phyloP scores from a whole-genome alignment of 1,140 invertebrate species.

The Onthophagus taurus region DNA sequence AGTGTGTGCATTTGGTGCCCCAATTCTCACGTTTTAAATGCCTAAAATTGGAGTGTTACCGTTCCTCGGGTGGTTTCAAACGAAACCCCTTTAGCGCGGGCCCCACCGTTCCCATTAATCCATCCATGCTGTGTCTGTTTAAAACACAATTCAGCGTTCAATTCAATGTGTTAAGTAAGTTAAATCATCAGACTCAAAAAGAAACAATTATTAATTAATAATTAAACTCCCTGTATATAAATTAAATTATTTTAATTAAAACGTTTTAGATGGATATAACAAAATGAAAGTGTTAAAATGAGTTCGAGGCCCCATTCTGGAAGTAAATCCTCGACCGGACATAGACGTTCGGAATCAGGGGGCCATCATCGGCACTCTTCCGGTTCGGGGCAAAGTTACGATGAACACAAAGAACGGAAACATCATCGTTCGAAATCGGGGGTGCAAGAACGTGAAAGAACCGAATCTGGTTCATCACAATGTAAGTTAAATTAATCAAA shows the following conservation, averaged over 20 bases:
- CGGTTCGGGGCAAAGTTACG: slow-evolving; percentile 29
- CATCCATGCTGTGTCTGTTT: too few relatives aligned
- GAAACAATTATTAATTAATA: too few relatives aligned
- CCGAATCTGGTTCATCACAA: slow-evolving; percentile 21
- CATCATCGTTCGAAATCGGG: slow-evolving; percentile 34
- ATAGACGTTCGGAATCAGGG: slow-evolving; percentile 29
- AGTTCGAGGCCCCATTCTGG: slow-evolving; percentile 20
- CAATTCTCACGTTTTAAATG: slow-evolving; percentile 1
- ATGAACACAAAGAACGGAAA: slow-evolving; percentile 24
- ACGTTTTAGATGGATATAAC: too few relatives aligned
- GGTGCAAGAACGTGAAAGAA: slow-evolving; percentile 25
- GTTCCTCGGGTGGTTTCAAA: too few relatives aligned
- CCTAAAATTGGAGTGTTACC: not conserved
- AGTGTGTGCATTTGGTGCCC: slow-evolving; percentile 6
- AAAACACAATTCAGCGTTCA: too few relatives aligned
- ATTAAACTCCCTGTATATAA: too few relatives aligned
- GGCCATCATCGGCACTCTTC: slow-evolving; percentile 29
- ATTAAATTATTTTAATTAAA: too few relatives aligned
- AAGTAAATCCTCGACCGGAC: slow-evolving; percentile 23
- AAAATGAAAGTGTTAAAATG: too few relatives aligned
- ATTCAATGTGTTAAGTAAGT: too few relatives aligned
- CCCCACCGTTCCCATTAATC: too few relatives aligned
- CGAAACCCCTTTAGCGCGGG: too few relatives aligned
- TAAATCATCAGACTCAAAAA: too few relatives aligned
- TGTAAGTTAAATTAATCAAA: slow-evolving; percentile 16